These are phyloP conservation scores for Promerops cafer DNA, from an alignment of 2,113 vertebrate genomes.

Conservation along the genomic window DNA sequence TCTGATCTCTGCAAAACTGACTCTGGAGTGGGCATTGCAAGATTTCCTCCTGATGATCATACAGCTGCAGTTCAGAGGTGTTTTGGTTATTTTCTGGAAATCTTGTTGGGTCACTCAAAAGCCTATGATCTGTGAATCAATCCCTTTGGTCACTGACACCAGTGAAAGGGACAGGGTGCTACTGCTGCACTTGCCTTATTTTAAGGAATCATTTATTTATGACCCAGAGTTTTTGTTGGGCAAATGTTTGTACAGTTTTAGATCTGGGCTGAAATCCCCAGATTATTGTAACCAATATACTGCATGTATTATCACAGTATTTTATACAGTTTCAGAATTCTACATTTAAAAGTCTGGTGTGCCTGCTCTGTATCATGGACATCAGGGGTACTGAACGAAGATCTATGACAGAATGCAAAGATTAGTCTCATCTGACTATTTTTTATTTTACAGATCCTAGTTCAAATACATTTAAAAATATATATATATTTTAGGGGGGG, in stretches of 20 bases:
- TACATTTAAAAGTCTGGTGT: not conserved
- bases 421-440: not conserved
- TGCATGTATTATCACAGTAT: not conserved
- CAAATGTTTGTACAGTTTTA: accelerated
- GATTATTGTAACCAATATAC: not conserved
- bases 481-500: accelerated
- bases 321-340: not conserved
- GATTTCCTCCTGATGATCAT: not conserved
- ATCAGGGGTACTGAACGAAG: not conserved
- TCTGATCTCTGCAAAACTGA: not conserved
- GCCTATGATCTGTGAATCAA: not conserved
- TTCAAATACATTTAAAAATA: not conserved
- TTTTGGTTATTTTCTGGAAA: not conserved
- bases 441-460: not conserved
- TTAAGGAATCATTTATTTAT: not conserved
- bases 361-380: not conserved
- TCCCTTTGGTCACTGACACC: not conserved
- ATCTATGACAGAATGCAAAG: not conserved
- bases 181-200: not conserved
- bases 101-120: not conserved
- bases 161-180: not conserved
- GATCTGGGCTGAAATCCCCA: not conserved
- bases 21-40: not conserved
- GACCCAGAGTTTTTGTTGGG: not conserved
- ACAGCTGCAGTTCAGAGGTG: not conserved